Evolutionary conservation across 2,888 invertebrate genomes (phyloP).

Genomic region (Netelia inedita): DNA sequence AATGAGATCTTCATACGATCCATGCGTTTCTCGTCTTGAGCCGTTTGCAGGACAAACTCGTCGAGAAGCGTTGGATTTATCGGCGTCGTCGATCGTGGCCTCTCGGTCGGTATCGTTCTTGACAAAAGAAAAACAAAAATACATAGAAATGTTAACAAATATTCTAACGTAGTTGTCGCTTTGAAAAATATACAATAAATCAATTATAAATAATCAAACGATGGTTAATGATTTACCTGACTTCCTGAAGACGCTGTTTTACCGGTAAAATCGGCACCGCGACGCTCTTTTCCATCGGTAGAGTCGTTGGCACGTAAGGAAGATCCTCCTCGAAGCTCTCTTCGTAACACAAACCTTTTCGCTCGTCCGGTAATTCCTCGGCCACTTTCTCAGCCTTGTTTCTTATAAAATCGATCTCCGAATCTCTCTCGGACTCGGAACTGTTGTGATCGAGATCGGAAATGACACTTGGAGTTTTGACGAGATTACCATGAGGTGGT

Average conservation of each 20-base stretch:
- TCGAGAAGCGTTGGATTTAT: slow-evolving; percentile 90
- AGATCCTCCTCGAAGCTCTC: slow-evolving; percentile 94
- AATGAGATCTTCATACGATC: slow-evolving; percentile 90
- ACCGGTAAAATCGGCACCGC: slow-evolving; percentile 93
- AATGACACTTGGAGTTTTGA: slow-evolving; percentile 78
- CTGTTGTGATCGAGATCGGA: slow-evolving; percentile 83
- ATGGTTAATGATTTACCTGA: slow-evolving; percentile 75
- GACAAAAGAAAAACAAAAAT: neutral
- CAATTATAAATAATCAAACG: neutral
- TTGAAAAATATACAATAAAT: neutral
- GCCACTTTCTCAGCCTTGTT: slow-evolving; percentile 87
- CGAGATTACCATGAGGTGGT: slow-evolving; percentile 67
- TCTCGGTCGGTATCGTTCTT: slow-evolving; percentile 90
- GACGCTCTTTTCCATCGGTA: slow-evolving; percentile 93
- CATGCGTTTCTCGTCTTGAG: slow-evolving; percentile 79
- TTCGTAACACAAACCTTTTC: slow-evolving; percentile 91
- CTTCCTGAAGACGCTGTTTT: slow-evolving; percentile 87
- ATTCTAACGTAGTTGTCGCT: neutral
- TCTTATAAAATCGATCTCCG: slow-evolving; percentile 86
- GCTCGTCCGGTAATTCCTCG: slow-evolving; percentile 88
- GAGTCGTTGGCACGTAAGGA: slow-evolving; percentile 95
- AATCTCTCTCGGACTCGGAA: slow-evolving; percentile 91
- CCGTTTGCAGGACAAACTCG: slow-evolving; percentile 87
- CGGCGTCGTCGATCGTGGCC: slow-evolving; percentile 91
- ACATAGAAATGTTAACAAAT: neutral